Conservation (phyloP, 2,888 invertebrate species). For the Drosophila atroscutellata region DNA sequence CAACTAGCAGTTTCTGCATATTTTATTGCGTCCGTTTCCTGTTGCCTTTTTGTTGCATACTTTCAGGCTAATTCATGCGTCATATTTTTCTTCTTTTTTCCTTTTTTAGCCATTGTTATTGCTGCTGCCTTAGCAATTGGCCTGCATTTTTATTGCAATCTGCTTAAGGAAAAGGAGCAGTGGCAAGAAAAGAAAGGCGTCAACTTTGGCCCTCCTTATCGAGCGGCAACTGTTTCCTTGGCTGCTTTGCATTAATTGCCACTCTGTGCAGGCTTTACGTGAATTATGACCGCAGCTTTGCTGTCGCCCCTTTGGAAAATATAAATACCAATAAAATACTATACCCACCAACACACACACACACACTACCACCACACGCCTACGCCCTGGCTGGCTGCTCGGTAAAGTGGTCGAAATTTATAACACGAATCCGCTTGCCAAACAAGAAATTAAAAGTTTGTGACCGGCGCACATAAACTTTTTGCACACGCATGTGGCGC, state of each 20-base stretch:
- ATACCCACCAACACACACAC: constrained; percentile 30
- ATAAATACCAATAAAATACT: constrained; percentile 46
- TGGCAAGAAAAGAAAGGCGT: constrained; percentile 10
- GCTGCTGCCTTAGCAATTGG: constrained; percentile 26
- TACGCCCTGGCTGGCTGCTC: not conserved
- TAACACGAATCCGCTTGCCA: constrained; percentile 68
- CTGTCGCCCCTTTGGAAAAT: constrained; percentile 41
- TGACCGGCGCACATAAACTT: constrained; percentile 58
- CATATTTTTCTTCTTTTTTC: constrained; percentile 48
- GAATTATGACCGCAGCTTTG: constrained; percentile 61
- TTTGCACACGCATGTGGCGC: constrained; percentile 69
- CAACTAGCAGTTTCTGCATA: constrained; percentile 62
- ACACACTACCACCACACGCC: constrained; percentile 1
- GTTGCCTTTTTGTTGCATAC: constrained; percentile 65
- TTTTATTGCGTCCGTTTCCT: constrained; percentile 76
- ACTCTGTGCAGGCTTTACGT: constrained; percentile 23
- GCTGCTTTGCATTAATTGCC: constrained; percentile 66
- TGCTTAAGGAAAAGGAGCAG: constrained; percentile 29
- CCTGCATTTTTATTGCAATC: constrained; percentile 40
- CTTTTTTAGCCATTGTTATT: constrained; percentile 49
- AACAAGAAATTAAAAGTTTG: constrained; percentile 76
- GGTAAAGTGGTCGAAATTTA: constrained; percentile 64
- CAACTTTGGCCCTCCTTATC: constrained; percentile 55
- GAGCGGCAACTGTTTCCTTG: constrained; percentile 49
- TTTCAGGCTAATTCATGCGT: constrained; percentile 69